Percentiles rank a stretch among this genome's conserved stretches.
Evolutionary conservation across 2,113 vertebrate species (phyloP).

Genomic region (Lepisosteus osseus): DNA sequence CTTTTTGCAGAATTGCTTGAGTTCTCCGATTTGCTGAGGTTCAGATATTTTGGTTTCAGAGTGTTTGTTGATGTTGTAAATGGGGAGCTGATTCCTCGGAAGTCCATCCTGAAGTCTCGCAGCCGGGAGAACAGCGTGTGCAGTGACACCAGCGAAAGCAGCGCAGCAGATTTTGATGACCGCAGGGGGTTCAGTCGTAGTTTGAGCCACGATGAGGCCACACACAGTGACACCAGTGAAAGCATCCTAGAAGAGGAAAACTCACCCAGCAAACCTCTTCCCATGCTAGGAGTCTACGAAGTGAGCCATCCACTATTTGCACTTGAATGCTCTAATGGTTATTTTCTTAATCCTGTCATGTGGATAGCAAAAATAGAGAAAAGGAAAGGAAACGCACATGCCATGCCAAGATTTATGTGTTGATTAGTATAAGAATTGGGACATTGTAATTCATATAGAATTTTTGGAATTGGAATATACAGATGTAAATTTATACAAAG

Average conservation of each 20-base stretch:
- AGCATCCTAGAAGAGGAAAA: constrained; percentile 73
- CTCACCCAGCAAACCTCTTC: constrained; percentile 42
- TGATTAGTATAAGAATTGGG: too few species aligned
- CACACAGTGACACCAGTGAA: constrained; percentile 76
- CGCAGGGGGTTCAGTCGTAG: constrained; percentile 68
- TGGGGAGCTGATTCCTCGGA: constrained; percentile 84
- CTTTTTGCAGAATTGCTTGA: too few species aligned
- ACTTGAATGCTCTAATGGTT: too few species aligned
- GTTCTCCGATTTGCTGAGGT: too few species aligned
- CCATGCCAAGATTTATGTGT: too few species aligned
- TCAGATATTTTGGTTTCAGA: constrained; percentile 53
- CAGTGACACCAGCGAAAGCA: constrained; percentile 84
- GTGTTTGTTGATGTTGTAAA: constrained; percentile 94
- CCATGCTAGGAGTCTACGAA: constrained; percentile 55
- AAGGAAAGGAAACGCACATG: too few species aligned
- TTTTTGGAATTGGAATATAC: too few species aligned
- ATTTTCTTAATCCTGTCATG: too few species aligned
- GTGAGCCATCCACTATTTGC: constrained; percentile 33
- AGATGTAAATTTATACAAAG: too few species aligned
- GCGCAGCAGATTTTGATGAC: constrained; percentile 80
- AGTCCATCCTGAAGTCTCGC: constrained; percentile 95
- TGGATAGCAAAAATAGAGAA: too few species aligned
- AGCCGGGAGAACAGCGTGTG: constrained; percentile 98
- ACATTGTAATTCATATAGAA: too few species aligned
- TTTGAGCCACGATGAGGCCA: constrained; percentile 65